Base-by-base conservation (phyloP, 2,888 invertebrate genomes). In the Rhopalosiphum nymphaeae region DNA sequence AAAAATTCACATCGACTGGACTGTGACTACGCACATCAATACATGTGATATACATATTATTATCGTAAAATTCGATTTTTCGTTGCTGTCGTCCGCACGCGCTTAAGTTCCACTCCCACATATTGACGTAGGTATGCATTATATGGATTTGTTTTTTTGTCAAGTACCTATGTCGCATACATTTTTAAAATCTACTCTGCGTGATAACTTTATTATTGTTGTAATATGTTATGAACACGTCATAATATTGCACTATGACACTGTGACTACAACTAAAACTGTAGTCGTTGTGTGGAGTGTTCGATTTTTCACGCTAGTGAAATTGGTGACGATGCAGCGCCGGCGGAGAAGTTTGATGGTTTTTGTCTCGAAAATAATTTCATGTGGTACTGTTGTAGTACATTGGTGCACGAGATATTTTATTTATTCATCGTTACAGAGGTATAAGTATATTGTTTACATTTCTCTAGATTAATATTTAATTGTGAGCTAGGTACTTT, bases 401-500 rank as follows among this genome's bases (percentile, higher is more conserved):
- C 36, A 42, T 21, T 21, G 78, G 78, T 21, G 36, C 13, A 5
- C 56, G 0, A 13, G 1, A 44, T 57, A 89, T 44, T 57, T 89
- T 29, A 78, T 49, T 84, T 91, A 91, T 91, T 53, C 49, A 36
- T 53, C 36, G 61, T 42, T 91, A 3, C 78, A 5, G 42, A 44
- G 5, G 78, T 25, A 36, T 67, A 2, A 53, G 29, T 11, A 53
- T 53, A 61, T 91, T 36, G 26, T 78, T 53, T 49, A 26, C 53
- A 36, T 36, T 49, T 53, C 42, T 78, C n/a, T 42, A 42, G 29
- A 49, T 91, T 84, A 78, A 91, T 53, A 91, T 91, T 91, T 84
- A 53, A 78, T 53, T 53, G 53, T 53, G 42, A n/a, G 78, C 53
- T 29, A 46, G 29, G 36, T 36, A 36, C 78, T 16, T 84, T 53